A percentile compares a stretch with the other conserved stretches of the same genome.
These are phyloP conservation scores for Anthoscopus minutus DNA, from an alignment of 2,113 vertebrate genomes.

Conservation along the genomic window DNA sequence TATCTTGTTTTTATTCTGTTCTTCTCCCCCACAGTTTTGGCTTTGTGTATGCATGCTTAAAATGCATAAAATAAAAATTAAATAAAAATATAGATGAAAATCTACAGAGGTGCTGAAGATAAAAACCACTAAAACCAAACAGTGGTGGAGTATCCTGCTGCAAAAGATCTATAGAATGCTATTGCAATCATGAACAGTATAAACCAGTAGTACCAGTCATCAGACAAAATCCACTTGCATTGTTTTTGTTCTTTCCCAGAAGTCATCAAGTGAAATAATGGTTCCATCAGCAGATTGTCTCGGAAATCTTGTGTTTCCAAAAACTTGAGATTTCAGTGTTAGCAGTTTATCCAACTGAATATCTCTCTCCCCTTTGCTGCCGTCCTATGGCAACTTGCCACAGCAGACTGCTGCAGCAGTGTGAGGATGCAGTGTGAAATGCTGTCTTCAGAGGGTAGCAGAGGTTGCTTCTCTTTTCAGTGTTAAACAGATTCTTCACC, in stretches of 20 bases:
- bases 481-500: not conserved
- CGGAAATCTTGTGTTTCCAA: not conserved
- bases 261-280: not conserved
- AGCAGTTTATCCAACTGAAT: not conserved
- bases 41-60: not conserved
- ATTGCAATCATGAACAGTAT: not conserved
- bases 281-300: not conserved
- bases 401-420: not conserved
- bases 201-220: not conserved
- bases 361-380: slow-evolving; percentile 28
- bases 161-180: not conserved
- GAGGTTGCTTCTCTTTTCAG: not conserved
- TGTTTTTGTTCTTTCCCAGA: not conserved
- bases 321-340: not conserved
- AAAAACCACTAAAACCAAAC: not conserved
- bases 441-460: slow-evolving; percentile 26
- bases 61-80: not conserved
- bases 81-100: not conserved
- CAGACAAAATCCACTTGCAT: not conserved
- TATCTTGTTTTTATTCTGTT: not conserved
- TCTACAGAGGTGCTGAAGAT: not conserved
- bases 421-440: not conserved
- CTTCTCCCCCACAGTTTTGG: not conserved
- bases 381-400: not conserved
- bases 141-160: not conserved